Evolutionary conservation across 1,140 invertebrate genomes (phyloP).

Genomic region (Parasteatoda tepidariorum): DNA sequence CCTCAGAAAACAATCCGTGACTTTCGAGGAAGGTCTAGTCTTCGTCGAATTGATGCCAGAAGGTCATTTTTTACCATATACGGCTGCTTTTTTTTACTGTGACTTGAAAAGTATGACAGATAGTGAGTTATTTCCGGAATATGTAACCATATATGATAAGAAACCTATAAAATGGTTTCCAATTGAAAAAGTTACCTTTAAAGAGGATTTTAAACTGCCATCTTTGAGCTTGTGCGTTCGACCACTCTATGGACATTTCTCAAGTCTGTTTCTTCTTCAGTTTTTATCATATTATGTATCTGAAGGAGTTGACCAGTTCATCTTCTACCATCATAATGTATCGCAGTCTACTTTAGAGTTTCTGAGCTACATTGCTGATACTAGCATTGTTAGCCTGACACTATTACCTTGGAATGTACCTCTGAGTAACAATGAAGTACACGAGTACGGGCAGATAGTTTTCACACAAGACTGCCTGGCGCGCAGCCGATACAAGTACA

Average conservation of each 20-base stretch:
- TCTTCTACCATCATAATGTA: constrained; percentile 31
- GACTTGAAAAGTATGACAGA: background rate
- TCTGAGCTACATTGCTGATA: constrained; percentile 3
- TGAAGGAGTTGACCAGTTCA: constrained; percentile 46
- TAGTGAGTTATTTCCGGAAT: background rate
- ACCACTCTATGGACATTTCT: constrained; percentile 30
- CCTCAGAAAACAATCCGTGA: background rate
- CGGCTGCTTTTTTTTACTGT: constrained; percentile 30
- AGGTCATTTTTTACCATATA: constrained; percentile 16
- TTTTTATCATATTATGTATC: constrained; percentile 40
- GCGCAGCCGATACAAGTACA: constrained; percentile 23
- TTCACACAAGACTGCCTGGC: constrained; percentile 54
- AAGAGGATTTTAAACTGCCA: background rate
- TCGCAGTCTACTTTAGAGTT: constrained; percentile 3
- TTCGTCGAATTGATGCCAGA: constrained; percentile 9
- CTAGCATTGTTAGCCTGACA: constrained; percentile 13
- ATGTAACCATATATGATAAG: constrained; percentile 5
- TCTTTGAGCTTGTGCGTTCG: constrained; percentile 31
- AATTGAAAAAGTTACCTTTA: background rate
- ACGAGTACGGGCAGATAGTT: constrained; percentile 48
- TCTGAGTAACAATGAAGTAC: constrained; percentile 32
- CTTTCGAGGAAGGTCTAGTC: background rate
- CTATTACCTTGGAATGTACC: constrained; percentile 27
- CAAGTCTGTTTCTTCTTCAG: constrained; percentile 1
- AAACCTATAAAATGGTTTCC: constrained; percentile 6